Evolutionary conservation across 2,113 vertebrate genomes (phyloP).

Genomic region (Sceloporus tristichus): DNA sequence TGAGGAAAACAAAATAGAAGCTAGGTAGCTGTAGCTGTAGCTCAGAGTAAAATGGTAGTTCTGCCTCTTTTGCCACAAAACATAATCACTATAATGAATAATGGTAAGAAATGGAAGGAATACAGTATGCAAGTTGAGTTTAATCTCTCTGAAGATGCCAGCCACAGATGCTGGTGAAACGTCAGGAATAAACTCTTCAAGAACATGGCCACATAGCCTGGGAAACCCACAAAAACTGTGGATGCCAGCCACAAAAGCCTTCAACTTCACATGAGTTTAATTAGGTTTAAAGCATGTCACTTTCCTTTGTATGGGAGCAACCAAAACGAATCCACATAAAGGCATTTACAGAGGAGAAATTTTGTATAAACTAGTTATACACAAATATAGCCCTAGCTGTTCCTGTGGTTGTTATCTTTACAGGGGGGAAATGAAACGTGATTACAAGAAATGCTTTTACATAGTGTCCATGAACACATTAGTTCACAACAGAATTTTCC

Average conservation of each 20-base stretch:
- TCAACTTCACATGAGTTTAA: neutral
- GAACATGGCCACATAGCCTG: too few relatives aligned
- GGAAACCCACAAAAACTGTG: too few relatives aligned
- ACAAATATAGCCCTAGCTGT: neutral
- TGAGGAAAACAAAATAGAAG: neutral
- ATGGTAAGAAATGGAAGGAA: neutral
- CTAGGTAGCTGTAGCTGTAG: constrained; percentile 20
- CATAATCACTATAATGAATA: neutral
- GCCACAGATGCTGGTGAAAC: too few relatives aligned
- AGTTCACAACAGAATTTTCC: too few relatives aligned
- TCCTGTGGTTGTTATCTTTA: neutral
- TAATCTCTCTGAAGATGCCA: neutral
- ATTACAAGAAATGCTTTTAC: neutral
- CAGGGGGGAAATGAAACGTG: neutral
- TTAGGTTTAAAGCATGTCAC: neutral
- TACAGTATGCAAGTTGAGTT: neutral
- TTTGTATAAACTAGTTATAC: neutral
- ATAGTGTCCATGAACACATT: neutral
- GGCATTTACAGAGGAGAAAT: neutral
- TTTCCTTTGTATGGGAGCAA: neutral
- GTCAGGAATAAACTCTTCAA: too few relatives aligned
- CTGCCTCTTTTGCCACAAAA: neutral
- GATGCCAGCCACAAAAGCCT: too few relatives aligned
- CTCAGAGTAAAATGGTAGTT: constrained; percentile 35
- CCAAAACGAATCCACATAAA: neutral